These are phyloP conservation scores for Glandiceps talaboti DNA, from an alignment of 53 echinoderm and acorn worm species.

Conservation along the genomic window DNA sequence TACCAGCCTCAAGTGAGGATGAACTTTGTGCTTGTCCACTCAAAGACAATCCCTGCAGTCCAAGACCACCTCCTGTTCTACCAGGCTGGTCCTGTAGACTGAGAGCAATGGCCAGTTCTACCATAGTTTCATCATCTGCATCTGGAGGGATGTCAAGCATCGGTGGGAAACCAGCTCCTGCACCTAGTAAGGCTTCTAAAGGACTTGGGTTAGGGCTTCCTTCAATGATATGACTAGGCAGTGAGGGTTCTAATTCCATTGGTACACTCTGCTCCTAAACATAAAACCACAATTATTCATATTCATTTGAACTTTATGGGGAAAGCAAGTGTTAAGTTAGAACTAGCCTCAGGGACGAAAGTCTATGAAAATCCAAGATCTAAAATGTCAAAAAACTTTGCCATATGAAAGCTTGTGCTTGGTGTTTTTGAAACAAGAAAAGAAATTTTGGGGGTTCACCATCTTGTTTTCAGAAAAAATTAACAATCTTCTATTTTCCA, in stretches of 20 bases:
- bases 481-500: too few relatives aligned
- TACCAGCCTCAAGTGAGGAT: slow-evolving; percentile 83
- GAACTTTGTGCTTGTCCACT: slow-evolving; percentile 75
- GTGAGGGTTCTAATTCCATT: slow-evolving; percentile 77
- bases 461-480: too few relatives aligned
- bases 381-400: too few relatives aligned
- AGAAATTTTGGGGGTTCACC: too few relatives aligned
- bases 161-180: slow-evolving; percentile 70
- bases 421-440: too few relatives aligned
- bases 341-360: too few relatives aligned
- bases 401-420: too few relatives aligned
- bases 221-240: slow-evolving; percentile 17
- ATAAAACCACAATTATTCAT: not conserved
- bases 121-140: slow-evolving; percentile 93
- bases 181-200: slow-evolving; percentile 78
- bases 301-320: too few relatives aligned
- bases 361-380: too few relatives aligned
- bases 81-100: slow-evolving; percentile 69
- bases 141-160: slow-evolving; percentile 98
- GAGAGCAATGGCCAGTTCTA: slow-evolving; percentile 87
- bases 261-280: slow-evolving; percentile 62
- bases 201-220: slow-evolving; percentile 52
- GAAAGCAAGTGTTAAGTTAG: too few relatives aligned
- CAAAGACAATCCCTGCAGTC: slow-evolving; percentile 31
- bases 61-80: slow-evolving; percentile 31